phyloP scores from a whole-genome alignment of 1,140 invertebrate genomes.

The Drosophila micromelanica region DNA sequence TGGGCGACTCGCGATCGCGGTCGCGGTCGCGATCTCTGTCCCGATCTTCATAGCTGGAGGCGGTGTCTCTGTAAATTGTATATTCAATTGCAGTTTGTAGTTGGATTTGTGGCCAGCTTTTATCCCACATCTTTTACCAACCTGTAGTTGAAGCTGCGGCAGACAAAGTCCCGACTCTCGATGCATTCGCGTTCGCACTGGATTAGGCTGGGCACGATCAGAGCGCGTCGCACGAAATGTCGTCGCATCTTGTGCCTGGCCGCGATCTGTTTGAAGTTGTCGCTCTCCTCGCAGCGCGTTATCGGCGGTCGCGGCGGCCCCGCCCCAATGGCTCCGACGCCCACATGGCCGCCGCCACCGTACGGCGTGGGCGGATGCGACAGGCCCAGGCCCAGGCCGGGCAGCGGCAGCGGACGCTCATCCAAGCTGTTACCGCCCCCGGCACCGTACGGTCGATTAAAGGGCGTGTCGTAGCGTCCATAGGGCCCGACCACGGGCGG shows the following conservation, averaged over 20 bases:
- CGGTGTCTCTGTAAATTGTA: slow-evolving; percentile 85
- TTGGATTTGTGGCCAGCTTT: too few relatives aligned
- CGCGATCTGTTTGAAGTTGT: slow-evolving; percentile 92
- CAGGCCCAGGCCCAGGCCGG: slow-evolving; percentile 66
- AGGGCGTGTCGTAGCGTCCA: slow-evolving; percentile 73
- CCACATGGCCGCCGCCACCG: slow-evolving; percentile 54
- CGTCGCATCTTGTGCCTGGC: slow-evolving; percentile 90
- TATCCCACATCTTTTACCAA: slow-evolving; percentile 26
- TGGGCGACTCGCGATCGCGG: slow-evolving; percentile 88
- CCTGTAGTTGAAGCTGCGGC: slow-evolving; percentile 94
- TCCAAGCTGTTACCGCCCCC: slow-evolving; percentile 54
- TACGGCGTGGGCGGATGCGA: slow-evolving; percentile 62
- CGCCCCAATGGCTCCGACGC: slow-evolving; percentile 51
- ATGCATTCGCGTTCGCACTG: slow-evolving; percentile 93
- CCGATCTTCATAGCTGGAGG: slow-evolving; percentile 86
- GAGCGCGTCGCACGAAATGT: slow-evolving; percentile 90
- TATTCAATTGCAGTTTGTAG: slow-evolving; percentile 41
- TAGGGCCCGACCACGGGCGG: slow-evolving; percentile 74
- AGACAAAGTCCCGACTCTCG: slow-evolving; percentile 93
- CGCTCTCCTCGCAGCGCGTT: slow-evolving; percentile 90
- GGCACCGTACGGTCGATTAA: slow-evolving; percentile 67
- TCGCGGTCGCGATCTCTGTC: slow-evolving; percentile 84
- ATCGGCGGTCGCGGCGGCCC: slow-evolving; percentile 73
- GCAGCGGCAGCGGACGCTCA: slow-evolving; percentile 71
- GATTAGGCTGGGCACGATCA: slow-evolving; percentile 89